Percentiles rank a stretch among this genome's conserved stretches.
Conservation (phyloP, 2,888 invertebrate genomes). For the Tenodera sinensis region DNA sequence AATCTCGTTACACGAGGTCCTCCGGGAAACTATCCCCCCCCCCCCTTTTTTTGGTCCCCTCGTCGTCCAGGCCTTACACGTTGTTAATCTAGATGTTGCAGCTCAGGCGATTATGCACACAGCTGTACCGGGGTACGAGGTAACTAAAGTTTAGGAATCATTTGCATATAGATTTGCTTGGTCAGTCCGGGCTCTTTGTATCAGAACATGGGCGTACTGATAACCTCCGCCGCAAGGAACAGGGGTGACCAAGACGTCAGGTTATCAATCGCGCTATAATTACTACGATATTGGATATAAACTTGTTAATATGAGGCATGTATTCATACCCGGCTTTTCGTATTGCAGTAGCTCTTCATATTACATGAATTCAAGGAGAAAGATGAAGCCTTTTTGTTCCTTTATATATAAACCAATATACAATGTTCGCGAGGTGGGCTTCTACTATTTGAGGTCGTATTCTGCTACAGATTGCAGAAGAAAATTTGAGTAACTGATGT, state of each 20-base stretch:
- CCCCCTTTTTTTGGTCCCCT: background rate
- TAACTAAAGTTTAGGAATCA: constrained; percentile 20
- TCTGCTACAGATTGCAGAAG: too few species aligned
- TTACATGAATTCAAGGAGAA: too few species aligned
- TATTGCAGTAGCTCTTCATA: too few species aligned
- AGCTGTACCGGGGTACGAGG: background rate
- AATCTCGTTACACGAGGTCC: background rate
- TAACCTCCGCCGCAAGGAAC: background rate
- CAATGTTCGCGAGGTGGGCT: too few species aligned
- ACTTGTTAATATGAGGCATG: too few species aligned
- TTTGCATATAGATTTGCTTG: constrained; percentile 25
- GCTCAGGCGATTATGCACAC: background rate
- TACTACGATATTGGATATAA: too few species aligned
- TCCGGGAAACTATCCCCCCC: background rate
- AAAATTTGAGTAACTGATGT: too few species aligned
- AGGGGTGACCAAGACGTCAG: background rate
- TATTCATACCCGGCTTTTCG: too few species aligned
- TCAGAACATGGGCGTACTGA: background rate
- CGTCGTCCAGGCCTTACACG: background rate
- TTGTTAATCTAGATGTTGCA: background rate
- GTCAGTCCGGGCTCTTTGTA: background rate
- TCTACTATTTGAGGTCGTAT: too few species aligned
- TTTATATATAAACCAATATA: too few species aligned
- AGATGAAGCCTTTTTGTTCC: too few species aligned
- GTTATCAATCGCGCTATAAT: too few species aligned